Evolutionary conservation across 2,888 invertebrate species (phyloP), one percentile per base, ranked within the genome.

Genomic region (Rotaria socialis): DNA sequence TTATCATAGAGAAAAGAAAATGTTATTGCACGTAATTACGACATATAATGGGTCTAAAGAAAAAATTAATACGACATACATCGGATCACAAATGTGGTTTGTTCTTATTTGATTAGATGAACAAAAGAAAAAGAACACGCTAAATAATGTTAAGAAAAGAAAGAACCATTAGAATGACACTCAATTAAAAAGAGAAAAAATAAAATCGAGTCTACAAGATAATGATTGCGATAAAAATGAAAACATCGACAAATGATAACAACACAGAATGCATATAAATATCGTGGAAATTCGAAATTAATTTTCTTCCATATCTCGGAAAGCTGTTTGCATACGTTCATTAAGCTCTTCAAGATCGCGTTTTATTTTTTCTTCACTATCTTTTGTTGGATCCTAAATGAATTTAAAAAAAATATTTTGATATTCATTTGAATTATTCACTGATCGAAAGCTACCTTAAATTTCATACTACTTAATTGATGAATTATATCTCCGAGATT

Each of bases 271-370:
- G 89, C 95, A 95, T 94, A 97, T 97, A 94, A 99, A 99, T 92
- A 99, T 99, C 98, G 99, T 99, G 91, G 96, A 43, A 43, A 75
- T 43, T 16, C 16, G 47, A 47, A n/a, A 2, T 86, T 86, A 87
- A 75, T 96, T 96, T 92, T 99, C 98, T 93, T 99, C 98, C 90
- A 99, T 93, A 93, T 97, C 97, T 92, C 98, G 95, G 94, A 99
- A 99, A 89, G 96, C 95, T 91, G 95, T 95, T 89, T 96, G 95
- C 93, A 99, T 96, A 91, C 96, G 96, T 92, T 99, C 99, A 89
- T 96, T 93, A 86, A 99, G 93, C 90, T 97, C 97, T 91, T 99
- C 98, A 92, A 95, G 97, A 90, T 98, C 97, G 84, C 95, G 94
- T 92, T 95, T 95, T 92, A 99, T 97, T 93, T 97, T 98, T 24